Evolutionary conservation across 2,797 vertebrate species (phyloP), one percentile per base, ranked within the genome.

Genomic region (Pelodytes ibericus): DNA sequence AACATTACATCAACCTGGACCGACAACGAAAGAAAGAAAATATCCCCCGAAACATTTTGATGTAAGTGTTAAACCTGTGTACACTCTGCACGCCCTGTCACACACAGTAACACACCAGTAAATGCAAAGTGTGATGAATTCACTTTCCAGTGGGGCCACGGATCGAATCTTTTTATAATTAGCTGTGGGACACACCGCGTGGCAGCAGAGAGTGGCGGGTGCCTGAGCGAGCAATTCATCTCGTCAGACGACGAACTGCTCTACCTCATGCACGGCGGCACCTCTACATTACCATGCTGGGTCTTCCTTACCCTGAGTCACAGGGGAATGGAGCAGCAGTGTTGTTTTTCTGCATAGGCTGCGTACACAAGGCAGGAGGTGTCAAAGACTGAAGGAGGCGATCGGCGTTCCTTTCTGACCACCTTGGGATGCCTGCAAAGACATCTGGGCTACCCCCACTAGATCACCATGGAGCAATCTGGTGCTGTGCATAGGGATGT

Each of bases 101-200:
- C 76, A 79, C 36, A 76, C 73, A 66, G 66, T 67, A 59, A 65
- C 0, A 8, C 59, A 81, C 75, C 60, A 78, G 59, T 39, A 31
- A 15, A 49, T 33, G 15, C 68, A 83, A 81, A 10, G 15, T 44
- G 63, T 47, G 69, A 75, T 72, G 75, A 18, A 65, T 71, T 56
- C 18, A 67, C 64, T 57, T 59, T 20, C 61, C 7, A 65, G 39
- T 41, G 69, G 15, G 49, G 26, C 15, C n/a, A 15, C 10, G 3
- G 15, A 41, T 47, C 79, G 80, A n/a, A n/a, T 61, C 71, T 71
- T 80, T 56, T 75, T 79, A 51, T n/a, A 81, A 68, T 9, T 81
- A 81, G 64, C 47, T 75, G 36, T 26, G 47, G 69, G 74, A 30
- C 30, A 39, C 36, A 81, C 47, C 25, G 29, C 3, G 25, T 60